Base-by-base conservation (phyloP, 23 tunicate species). In the Halocynthia roretzi region DNA sequence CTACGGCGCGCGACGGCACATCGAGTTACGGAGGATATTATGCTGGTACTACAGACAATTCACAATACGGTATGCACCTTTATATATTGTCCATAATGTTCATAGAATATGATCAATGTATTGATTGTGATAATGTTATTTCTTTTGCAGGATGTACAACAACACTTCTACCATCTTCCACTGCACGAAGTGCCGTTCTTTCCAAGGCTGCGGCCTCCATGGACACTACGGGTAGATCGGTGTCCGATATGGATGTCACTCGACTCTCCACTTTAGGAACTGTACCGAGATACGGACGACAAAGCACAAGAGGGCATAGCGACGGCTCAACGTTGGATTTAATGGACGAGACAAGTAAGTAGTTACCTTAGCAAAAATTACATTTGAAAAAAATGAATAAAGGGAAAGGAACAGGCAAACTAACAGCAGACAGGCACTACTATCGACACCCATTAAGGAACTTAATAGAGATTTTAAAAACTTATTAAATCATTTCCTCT, bases 121-220 rank as follows among this genome's bases (percentile, higher is more conserved):
- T 31, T 31, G 44, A 31, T 31, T 31, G 44, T 0, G 1, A 31
- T 31, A 31, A 31, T 31, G 44, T 31, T 31, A 31, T 71, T 44
- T 6, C 12, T 11, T 14, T 44, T 54, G 12, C 56, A 74, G 78
- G 78, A 74, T 74, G 78, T 52, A 74, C 86, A 53, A 71, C 86
- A 48, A 68, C 83, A 48, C 53, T 75, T 15, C 48, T 82, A 6
- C 86, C 86, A 5, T 53, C 65, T 31, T 65, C 70, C 7, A 57
- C 57, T 17, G 78, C 86, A 9, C 80, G 66, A 63, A 72, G 81
- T 31, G 55, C 78, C 6, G 80, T 67, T 14, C 56, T 82, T 53
- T 53, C 80, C 44, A 76, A 76, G 61, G 67, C 80, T 57, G 80
- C 80, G 62, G 73, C 73, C 51, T 58, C 61, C 21, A 56, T 76